Evolutionary conservation across 2,113 vertebrate species (phyloP).

Genomic region (Stictonetta naevosa): DNA sequence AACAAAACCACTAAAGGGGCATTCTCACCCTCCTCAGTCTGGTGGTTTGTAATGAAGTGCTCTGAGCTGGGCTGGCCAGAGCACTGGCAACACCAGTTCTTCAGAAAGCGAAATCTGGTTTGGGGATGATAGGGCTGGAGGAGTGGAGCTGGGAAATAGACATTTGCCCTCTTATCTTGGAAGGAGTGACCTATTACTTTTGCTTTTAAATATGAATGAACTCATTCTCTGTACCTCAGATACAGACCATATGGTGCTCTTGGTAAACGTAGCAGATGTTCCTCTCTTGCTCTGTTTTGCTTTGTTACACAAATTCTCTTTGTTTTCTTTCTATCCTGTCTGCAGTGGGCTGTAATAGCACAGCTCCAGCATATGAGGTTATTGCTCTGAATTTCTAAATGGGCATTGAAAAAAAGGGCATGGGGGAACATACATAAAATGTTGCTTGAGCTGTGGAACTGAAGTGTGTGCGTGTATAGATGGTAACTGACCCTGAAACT

Average conservation of each 20-base stretch:
- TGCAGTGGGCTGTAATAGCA: background rate
- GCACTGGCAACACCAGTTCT: background rate
- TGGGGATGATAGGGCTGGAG: background rate
- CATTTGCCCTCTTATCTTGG: background rate
- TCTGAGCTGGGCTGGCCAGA: background rate
- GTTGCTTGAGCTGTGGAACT: background rate
- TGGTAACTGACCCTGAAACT: background rate
- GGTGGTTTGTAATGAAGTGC: background rate
- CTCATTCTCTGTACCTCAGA: conserved; percentile 12
- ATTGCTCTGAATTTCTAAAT: background rate
- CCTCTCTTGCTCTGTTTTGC: background rate
- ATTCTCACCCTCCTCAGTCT: background rate
- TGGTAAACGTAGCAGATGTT: conserved; percentile 70
- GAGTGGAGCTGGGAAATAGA: background rate
- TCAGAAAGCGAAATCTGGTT: background rate
- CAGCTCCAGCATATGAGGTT: background rate
- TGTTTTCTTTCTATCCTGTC: conserved; percentile 10
- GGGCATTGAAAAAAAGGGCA: background rate
- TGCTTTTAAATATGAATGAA: conserved; percentile 57
- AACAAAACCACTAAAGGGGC: background rate
- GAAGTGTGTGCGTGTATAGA: background rate
- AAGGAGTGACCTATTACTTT: conserved; percentile 5
- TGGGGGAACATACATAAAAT: background rate
- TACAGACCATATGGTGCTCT: conserved; percentile 63
- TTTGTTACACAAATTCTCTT: conserved; percentile 37